These are phyloP conservation scores for Pyrochroa serraticornis DNA, from an alignment of 2,888 invertebrate genomes.

Conservation along the genomic window DNA sequence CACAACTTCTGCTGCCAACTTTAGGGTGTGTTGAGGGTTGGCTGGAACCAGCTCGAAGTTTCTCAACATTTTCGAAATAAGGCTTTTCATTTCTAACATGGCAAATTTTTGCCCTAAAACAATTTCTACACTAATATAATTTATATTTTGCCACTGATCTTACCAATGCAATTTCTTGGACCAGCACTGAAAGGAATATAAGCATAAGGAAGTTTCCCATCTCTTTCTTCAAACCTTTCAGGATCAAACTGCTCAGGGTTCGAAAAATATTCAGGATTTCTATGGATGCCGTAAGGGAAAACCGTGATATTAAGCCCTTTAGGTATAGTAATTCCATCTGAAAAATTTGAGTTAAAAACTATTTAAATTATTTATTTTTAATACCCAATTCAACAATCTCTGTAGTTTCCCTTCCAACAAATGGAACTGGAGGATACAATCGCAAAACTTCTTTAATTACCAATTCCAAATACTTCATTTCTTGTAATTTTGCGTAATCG, in stretches of 20 bases:
- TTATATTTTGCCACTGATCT: background rate
- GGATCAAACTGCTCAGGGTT: constrained; percentile 62
- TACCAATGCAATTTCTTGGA: constrained; percentile 66
- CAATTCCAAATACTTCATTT: constrained; percentile 50
- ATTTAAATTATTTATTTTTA: constrained; percentile 45
- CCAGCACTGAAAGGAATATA: constrained; percentile 68
- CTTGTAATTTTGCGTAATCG: constrained; percentile 44
- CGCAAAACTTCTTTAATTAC: constrained; percentile 50
- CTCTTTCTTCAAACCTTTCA: constrained; percentile 59
- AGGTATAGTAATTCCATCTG: constrained; percentile 39
- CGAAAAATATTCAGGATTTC: constrained; percentile 60
- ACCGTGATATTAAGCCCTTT: constrained; percentile 55
- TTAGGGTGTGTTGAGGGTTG: constrained; percentile 52
- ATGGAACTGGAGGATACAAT: constrained; percentile 48
- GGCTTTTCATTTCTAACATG: constrained; percentile 63
- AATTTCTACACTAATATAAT: background rate
- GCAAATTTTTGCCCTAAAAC: constrained; percentile 58
- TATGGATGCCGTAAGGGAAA: constrained; percentile 59
- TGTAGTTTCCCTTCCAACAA: constrained; percentile 36
- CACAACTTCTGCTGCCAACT: constrained; percentile 58
- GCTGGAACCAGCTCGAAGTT: constrained; percentile 53
- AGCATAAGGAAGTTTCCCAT: constrained; percentile 57
- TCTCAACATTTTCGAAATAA: constrained; percentile 61
- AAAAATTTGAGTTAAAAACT: constrained; percentile 9
- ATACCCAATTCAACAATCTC: constrained; percentile 35